Evolutionary conservation across 2,888 invertebrate genomes (phyloP).

Genomic region (Ischnus inquisitorius): DNA sequence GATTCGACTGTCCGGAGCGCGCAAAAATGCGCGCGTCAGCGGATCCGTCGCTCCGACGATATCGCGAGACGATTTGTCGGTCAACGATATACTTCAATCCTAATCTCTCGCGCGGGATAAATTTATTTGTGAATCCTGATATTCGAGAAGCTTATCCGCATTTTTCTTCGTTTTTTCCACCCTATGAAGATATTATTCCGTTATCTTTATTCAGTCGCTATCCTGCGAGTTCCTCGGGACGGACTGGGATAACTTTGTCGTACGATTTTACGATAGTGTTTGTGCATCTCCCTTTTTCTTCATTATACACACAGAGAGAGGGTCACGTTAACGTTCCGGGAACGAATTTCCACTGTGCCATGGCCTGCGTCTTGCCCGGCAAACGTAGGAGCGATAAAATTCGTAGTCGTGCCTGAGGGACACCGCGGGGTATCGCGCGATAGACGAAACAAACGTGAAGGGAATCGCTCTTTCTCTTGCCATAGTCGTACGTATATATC

Average conservation of each 20-base stretch:
- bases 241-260: slow-evolving; percentile 36
- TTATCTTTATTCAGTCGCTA: slow-evolving; percentile 41
- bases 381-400: slow-evolving; percentile 49
- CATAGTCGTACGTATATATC: slow-evolving; percentile 33
- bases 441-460: slow-evolving; percentile 67
- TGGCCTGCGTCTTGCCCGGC: slow-evolving; percentile 1
- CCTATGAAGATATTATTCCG: slow-evolving; percentile 23
- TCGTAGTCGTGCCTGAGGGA: slow-evolving; percentile 43
- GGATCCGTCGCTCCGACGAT: neutral
- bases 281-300: slow-evolving; percentile 20
- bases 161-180: slow-evolving; percentile 15
- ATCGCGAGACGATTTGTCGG: neutral
- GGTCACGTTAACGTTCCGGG: neutral
- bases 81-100: slow-evolving; percentile 15
- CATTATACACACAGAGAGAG: slow-evolving; percentile 3
- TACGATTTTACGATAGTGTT: slow-evolving; percentile 60
- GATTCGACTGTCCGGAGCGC: no score
- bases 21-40: no score
- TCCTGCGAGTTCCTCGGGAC: neutral
- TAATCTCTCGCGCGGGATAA: slow-evolving; percentile 13
- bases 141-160: neutral
- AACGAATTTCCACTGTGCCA: slow-evolving; percentile 42
- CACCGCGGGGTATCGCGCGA: slow-evolving; percentile 45
- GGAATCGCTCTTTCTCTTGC: slow-evolving; percentile 10
- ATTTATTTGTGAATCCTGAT: slow-evolving; percentile 10